Evolutionary conservation across 2,888 invertebrate genomes (phyloP).

Genomic region (Caenorhabditis drosophilae): DNA sequence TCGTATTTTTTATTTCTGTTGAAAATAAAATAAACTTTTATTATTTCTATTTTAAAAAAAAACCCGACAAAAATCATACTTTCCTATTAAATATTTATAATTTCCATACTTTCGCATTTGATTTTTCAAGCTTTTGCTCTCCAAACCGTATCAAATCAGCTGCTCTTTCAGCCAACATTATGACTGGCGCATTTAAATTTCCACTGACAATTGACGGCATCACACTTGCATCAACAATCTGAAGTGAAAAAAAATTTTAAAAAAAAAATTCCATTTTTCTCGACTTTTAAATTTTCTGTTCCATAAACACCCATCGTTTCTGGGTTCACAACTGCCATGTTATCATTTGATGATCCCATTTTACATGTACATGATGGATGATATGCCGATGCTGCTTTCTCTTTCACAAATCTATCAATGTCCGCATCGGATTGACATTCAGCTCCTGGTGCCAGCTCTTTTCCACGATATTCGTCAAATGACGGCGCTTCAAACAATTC

Average conservation of each 20-base stretch:
- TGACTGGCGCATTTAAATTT: slow-evolving; percentile 75
- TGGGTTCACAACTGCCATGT: slow-evolving; percentile 77
- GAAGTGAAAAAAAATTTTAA: no score
- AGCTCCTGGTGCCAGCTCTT: slow-evolving; percentile 66
- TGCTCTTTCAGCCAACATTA: slow-evolving; percentile 73
- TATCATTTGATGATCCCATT: slow-evolving; percentile 74
- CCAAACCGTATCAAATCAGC: slow-evolving; percentile 72
- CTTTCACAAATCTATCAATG: slow-evolving; percentile 62
- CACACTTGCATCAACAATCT: slow-evolving; percentile 83
- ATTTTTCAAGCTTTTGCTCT: slow-evolving; percentile 13
- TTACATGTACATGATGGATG: slow-evolving; percentile 83
- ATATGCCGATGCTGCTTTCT: slow-evolving; percentile 75
- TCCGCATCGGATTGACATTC: slow-evolving; percentile 68
- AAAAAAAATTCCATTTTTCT: no score
- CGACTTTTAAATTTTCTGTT: slow-evolving; percentile 70
- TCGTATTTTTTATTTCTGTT: no score
- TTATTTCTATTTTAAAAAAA: background rate
- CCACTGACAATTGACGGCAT: slow-evolving; percentile 81
- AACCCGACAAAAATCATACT: background rate
- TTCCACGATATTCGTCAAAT: slow-evolving; percentile 67
- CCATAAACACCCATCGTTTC: slow-evolving; percentile 69
- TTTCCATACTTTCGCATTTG: slow-evolving; percentile 21
- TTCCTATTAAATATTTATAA: slow-evolving; percentile 1
- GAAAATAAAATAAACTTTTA: background rate
- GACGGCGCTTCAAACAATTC: slow-evolving; percentile 63